These are phyloP conservation scores for Schlechtendalia chinensis DNA, from an alignment of 1,140 invertebrate genomes.

Conservation along the genomic window DNA sequence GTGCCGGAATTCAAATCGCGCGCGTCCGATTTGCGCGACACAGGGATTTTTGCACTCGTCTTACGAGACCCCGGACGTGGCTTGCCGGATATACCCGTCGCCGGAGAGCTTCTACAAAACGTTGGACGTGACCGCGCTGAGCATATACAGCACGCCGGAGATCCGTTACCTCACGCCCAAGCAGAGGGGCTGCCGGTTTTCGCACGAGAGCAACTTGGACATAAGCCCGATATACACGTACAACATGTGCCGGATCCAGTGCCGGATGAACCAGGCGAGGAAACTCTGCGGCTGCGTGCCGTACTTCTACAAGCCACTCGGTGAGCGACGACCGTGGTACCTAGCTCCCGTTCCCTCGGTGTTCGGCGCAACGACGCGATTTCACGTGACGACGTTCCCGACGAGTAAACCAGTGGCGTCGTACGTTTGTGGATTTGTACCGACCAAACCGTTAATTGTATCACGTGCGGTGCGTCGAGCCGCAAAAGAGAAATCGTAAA, in stretches of 20 bases:
- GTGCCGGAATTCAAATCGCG: too few species aligned
- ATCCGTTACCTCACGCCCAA: constrained; percentile 58
- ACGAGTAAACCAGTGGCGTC: too few species aligned
- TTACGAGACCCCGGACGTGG: constrained; percentile 62
- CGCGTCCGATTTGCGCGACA: too few species aligned
- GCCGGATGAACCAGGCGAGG: constrained; percentile 62
- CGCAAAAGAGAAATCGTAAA: too few species aligned
- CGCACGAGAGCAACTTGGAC: constrained; percentile 63
- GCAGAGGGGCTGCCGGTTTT: constrained; percentile 66
- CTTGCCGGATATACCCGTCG: constrained; percentile 59
- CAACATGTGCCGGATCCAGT: constrained; percentile 66
- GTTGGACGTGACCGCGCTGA: constrained; percentile 56
- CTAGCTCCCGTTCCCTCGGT: too few species aligned
- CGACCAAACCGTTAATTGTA: too few species aligned
- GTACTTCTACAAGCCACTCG: constrained; percentile 61
- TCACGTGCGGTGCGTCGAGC: too few species aligned
- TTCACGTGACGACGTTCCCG: too few species aligned
- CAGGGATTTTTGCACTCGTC: constrained; percentile 63
- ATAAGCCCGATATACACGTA: constrained; percentile 67
- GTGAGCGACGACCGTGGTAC: background rate
- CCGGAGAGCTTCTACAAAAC: constrained; percentile 57
- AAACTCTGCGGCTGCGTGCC: constrained; percentile 65
- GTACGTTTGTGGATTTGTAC: too few species aligned
- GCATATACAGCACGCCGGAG: constrained; percentile 56
- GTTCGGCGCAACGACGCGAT: too few species aligned